Evolutionary conservation across 2,888 invertebrate genomes (phyloP), one percentile per base, ranked within the genome.

Genomic region (Meghimatium bilineatum): DNA sequence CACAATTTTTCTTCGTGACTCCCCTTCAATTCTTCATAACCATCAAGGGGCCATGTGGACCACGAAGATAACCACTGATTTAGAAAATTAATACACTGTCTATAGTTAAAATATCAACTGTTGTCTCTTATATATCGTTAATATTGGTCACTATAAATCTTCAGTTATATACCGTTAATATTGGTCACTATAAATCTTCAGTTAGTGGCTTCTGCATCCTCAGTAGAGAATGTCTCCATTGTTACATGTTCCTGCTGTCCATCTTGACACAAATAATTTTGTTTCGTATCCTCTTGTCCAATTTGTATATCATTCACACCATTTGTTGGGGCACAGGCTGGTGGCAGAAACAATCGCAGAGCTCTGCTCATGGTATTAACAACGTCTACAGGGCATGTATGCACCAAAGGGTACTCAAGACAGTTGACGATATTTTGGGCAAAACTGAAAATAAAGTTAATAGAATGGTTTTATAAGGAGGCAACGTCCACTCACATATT

Each of bases 391-490:
- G 85, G 84, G n/a, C 86, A 86, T 32, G 79, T 52, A 2, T 52
- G 56, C 20, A 56, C 71, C 56, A 86, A 44, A 0, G 85, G 86
- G 6, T 83, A 36, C 74, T 83, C 84, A 0, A 84, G 71, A 38
- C 86, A 86, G 75, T 79, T 83, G 52, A 86, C 85, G 38, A 86
- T 85, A 69, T 83, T 81, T 71, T 85, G 79, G 0, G 86, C 86
- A 69, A 86, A 86, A 44, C 86, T 86, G 84, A 26, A 67, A 74
- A 32, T 32, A 32, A 26, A 26, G n/a, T 60, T 17, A 36, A 56
- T 75, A 44, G 12, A 44, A 44, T 44, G 12, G 5, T 12, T 8
- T 5, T 44, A 5, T 44, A 12, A 8, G 44, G n/a, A n/a, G 5
- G 12, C 44, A 44, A 44, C 44, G 44, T 44, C 12, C 44, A 26